These are phyloP conservation scores for Haemorhous mexicanus DNA, from an alignment of 2,113 vertebrate species.

Conservation along the genomic window DNA sequence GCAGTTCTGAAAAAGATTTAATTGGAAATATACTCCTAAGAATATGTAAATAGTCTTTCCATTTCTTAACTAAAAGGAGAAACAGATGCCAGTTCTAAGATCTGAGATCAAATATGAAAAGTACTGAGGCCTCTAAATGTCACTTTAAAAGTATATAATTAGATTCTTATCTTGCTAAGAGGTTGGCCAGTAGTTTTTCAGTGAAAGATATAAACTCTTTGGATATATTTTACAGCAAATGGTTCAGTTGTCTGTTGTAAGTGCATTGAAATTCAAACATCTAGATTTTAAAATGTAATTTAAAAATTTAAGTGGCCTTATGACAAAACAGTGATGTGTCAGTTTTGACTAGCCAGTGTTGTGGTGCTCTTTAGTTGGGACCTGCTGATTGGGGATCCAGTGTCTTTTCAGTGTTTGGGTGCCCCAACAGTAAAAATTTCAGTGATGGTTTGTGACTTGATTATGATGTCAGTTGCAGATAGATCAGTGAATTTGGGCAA, in stretches of 20 bases:
- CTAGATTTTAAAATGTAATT: not conserved
- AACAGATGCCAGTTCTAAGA: constrained; percentile 74
- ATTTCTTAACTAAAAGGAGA: constrained; percentile 77
- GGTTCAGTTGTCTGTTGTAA: not conserved
- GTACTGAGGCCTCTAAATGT: constrained; percentile 61
- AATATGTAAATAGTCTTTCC: constrained; percentile 79
- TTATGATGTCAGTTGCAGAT: not conserved
- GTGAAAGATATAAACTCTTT: not conserved
- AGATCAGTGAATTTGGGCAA: not conserved
- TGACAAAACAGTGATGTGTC: not conserved
- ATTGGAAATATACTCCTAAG: constrained; percentile 76
- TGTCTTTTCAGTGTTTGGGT: not conserved
- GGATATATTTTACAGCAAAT: not conserved
- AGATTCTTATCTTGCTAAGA: constrained; percentile 68
- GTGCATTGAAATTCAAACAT: constrained; percentile 1
- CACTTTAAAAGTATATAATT: constrained; percentile 71
- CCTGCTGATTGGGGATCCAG: not conserved
- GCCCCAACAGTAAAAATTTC: not conserved
- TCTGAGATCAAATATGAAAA: constrained; percentile 73
- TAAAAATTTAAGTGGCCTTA: not conserved
- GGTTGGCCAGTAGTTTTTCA: constrained; percentile 3
- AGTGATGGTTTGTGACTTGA: not conserved
- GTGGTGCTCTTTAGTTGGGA: not conserved
- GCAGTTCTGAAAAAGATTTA: constrained; percentile 73
- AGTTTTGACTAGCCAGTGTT: not conserved